Evolutionary conservation across 2,797 vertebrate species (phyloP).

Genomic region (Rousettus madagascariensis): DNA sequence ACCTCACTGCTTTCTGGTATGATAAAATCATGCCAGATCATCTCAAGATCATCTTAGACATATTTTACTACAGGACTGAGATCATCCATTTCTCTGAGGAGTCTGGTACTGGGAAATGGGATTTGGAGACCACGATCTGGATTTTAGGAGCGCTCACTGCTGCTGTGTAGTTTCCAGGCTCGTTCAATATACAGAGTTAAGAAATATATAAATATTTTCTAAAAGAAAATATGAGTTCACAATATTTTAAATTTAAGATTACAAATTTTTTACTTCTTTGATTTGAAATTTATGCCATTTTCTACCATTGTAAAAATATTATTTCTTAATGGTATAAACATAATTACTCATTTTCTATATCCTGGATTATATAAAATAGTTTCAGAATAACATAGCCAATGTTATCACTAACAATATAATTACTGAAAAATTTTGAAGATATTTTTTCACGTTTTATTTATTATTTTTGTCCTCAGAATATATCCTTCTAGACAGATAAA

Average conservation of each 20-base stretch:
- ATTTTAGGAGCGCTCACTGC: not conserved
- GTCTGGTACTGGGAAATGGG: not conserved
- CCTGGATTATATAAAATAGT: not conserved
- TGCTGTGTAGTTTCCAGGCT: not conserved
- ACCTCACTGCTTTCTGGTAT: not conserved
- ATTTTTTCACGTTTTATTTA: not conserved
- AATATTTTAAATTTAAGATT: slow-evolving; percentile 1
- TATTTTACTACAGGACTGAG: not conserved
- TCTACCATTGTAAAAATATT: not conserved
- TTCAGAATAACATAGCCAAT: slow-evolving; percentile 2
- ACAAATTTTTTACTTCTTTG: slow-evolving; percentile 6
- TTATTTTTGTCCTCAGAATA: not conserved
- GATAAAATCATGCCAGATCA: not conserved
- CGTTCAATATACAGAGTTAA: not conserved
- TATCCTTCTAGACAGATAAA: not conserved
- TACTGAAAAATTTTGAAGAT: not conserved
- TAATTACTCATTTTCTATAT: not conserved
- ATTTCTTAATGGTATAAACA: not conserved
- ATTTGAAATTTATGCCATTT: slow-evolving; percentile 5
- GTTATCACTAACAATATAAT: slow-evolving; percentile 7
- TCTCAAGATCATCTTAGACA: not conserved
- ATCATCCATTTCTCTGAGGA: not conserved
- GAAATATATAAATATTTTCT: not conserved
- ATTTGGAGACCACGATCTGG: not conserved
- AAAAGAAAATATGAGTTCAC: not conserved